These are phyloP conservation scores for Ageneiosus marmoratus DNA, from an alignment of 2,113 vertebrate genomes.

Conservation along the genomic window DNA sequence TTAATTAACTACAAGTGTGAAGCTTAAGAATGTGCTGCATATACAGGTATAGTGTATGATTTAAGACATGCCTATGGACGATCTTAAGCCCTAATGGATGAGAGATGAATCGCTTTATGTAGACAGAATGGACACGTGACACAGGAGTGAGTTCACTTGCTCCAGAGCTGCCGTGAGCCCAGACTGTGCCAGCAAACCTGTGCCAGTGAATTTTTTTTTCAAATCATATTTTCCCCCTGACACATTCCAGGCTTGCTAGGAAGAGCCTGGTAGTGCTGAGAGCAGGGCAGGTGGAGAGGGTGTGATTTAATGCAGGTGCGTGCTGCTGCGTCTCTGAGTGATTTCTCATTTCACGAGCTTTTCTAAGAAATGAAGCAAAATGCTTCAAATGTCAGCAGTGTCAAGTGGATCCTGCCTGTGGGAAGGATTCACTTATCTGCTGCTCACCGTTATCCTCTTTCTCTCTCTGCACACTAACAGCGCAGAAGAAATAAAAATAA, in stretches of 20 bases:
- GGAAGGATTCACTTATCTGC: constrained; percentile 5
- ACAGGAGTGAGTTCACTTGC: not conserved
- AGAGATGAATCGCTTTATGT: not conserved
- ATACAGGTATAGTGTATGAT: rapidly evolving
- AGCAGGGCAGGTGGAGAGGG: constrained; percentile 32
- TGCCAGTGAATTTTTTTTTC: constrained; percentile 19
- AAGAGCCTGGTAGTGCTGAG: constrained; percentile 20
- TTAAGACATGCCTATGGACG: too few species aligned
- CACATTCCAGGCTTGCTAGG: constrained; percentile 16
- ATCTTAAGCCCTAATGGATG: too few species aligned
- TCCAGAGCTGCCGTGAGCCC: not conserved
- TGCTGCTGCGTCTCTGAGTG: not conserved
- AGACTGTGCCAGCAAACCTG: not conserved
- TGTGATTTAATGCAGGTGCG: constrained; percentile 28
- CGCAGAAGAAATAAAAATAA: too few species aligned
- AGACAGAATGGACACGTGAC: not conserved
- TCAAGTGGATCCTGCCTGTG: not conserved
- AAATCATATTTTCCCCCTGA: not conserved
- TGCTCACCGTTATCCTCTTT: not conserved
- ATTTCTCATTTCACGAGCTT: not conserved
- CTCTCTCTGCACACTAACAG: too few species aligned
- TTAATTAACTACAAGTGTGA: not conserved
- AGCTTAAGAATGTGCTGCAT: not conserved
- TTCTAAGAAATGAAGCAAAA: constrained; percentile 13
- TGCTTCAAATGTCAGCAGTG: constrained; percentile 8